A percentile compares a stretch with the other conserved stretches of the same genome.
Conservation (phyloP, 1,140 invertebrate genomes). For the Sipha flava region DNA sequence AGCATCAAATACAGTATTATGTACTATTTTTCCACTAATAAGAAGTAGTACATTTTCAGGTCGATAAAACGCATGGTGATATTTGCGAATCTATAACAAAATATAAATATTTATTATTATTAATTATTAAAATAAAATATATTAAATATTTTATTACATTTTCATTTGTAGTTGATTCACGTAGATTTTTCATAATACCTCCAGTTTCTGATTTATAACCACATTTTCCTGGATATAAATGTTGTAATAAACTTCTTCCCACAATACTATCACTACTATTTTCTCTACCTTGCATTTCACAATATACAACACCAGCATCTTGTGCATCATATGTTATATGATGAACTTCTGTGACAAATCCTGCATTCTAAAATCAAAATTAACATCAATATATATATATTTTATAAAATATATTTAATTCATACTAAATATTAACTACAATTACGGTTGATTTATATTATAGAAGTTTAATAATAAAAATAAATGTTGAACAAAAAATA, state of each 20-base stretch:
- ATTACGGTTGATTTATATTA: too few species aligned
- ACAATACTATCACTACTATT: conserved; percentile 63
- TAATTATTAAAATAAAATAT: background rate
- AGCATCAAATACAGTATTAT: conserved; percentile 65
- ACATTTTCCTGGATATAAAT: conserved; percentile 68
- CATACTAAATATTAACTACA: too few species aligned
- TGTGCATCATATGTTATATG: conserved; percentile 79
- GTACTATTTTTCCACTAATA: conserved; percentile 69
- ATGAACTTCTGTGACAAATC: conserved; percentile 82
- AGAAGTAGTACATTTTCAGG: conserved; percentile 83
- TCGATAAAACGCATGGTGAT: conserved; percentile 78
- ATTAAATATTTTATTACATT: conserved; percentile 52
- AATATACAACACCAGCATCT: conserved; percentile 86
- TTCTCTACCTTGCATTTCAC: conserved; percentile 82
- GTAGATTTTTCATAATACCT: conserved; percentile 73
- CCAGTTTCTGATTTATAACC: conserved; percentile 79
- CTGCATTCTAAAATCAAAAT: conserved; percentile 54
- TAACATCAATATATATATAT: background rate
- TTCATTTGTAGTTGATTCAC: conserved; percentile 66
- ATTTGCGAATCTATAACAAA: conserved; percentile 57
- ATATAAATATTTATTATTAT: conserved; percentile 32
- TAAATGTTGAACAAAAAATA: too few species aligned
- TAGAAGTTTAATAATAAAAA: too few species aligned
- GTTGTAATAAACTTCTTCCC: conserved; percentile 53
- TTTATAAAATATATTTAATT: background rate